Base-by-base conservation (phyloP, 2,113 vertebrate species). In the Rhynchomys soricoides region DNA sequence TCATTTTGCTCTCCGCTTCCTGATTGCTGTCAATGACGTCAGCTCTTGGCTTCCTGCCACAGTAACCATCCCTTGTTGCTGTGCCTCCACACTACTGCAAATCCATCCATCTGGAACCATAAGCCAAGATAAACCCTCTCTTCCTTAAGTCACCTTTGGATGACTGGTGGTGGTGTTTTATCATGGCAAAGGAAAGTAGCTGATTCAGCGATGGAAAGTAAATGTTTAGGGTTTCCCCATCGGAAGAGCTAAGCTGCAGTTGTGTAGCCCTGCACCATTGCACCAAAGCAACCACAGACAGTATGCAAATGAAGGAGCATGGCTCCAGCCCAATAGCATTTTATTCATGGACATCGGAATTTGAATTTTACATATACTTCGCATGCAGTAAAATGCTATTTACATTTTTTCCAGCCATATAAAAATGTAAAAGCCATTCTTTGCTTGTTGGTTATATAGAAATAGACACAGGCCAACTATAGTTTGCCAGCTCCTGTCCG, bases 301-400 rank as follows among this genome's bases (percentile, higher is more conserved):
- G 10, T 52, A 79, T 45, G 74, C 83, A 93, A 89, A 96, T 74
- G 68, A 78, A 59, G 21, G 2, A 86, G 6, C 5, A 37, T 37
- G 52, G 62, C 93, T 75, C 3, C 4, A 0, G 88, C 82, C 77
- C 93, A 97, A 43, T 43, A 86, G 81, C 24, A 59, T 75, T 90
- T 88, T 92, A 86, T 96, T 90, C 94, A 45, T 88, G 71, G 82
- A 86, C 66, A 89, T 17, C 73, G 93, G 88, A 86, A 96, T 92
- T 81, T 97, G 77, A 95, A 97, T 95, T 96, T 95, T 79, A 92
- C 96, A 92, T 82, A 3, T 70, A 83, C 59, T 68, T 97, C 81
- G 74, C 21, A 64, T 89, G 86, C 62, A 90, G 92, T 82, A 48
- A 94, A 97, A 43, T 92, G 71, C 22, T 74, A 86, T 89, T 94